Base-by-base conservation (phyloP, 1,140 invertebrate genomes). In the Saccostrea glomerata region DNA sequence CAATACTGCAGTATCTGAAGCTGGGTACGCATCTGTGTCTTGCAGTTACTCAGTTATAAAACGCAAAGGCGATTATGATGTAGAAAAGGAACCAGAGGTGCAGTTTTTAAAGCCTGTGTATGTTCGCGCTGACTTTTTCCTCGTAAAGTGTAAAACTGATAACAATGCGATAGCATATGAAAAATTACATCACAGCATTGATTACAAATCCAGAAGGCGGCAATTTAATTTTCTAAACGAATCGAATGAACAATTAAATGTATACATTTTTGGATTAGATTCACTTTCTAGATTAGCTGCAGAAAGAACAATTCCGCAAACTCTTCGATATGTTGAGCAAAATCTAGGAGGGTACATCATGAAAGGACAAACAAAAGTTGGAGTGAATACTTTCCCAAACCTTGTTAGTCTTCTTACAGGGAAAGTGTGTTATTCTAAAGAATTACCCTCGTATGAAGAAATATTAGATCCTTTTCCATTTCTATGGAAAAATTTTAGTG, bases 271-370 rank as follows among this genome's bases (percentile, higher is more conserved):
- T 30, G 98, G 98, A 0, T 95, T 98, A 20, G 98, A 98, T 93
- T 97, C 97, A 1, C 96, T 98, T 5, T 98, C 98, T 0, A 96
- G 97, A 83, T 95, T 98, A 84, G 98, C 98, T 94, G 97, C 98
- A 87, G 96, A 97, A 84, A 96, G 98, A 36, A 97, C 97, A 89
- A 97, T 98, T 97, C 97, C 97, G 0, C 96, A 96, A 91, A 97
- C 97, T 0, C 93, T 96, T 0, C 91, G 94, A 0, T 96, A 96
- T 90, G 95, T 98, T 0, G 91, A 92, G 90, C 12, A 92, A 20
- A 84, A 92, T 55, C 82, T 94, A 58, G 55, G 86, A 0, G 93
- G 91, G 0, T 86, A 93, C 63, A 93, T 94, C 54, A 90, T 94
- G 89, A 73, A 91, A 25, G 94, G 93, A 0, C 94, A 94, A 82